Base-by-base conservation (phyloP, 1,140 invertebrate genomes). In the Patella vulgata region DNA sequence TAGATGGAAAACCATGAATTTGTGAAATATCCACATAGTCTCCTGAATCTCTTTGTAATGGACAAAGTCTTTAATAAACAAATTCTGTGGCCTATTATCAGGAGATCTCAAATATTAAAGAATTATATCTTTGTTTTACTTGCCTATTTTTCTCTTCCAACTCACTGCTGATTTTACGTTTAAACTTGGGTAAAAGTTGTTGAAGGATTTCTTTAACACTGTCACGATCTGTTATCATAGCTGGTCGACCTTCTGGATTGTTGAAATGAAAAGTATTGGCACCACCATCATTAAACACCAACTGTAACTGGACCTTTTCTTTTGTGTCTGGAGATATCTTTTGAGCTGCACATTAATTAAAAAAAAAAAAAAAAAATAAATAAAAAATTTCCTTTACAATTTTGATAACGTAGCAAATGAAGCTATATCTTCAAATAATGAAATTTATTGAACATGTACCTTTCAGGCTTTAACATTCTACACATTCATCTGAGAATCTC, bases 321-420 rank as follows among this genome's bases (percentile, higher is more conserved):
- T 99, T 99, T 11, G 94, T 95, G 78, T 96, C 96, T 0, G 97
- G 95, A 50, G 96, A 99, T 74, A 99, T 98, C 86, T 98, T 98
- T 88, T 99, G 97, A 61, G 92, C 95, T 97, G 83, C 54, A 53
- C 63, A 58, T 47, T 39, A 54, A 59, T 57, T 52, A 59, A 44
- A 1, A 44, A 23, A 21, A 4, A 48, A 25, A 6, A 21, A 48
- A 17, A 21, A 46, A 25, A n/a, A 25, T 46, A 21, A 21, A 14
- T 40, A 40, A 40, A 40, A 40, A 40, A 40, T 14, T 40, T n/a
- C n/a, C n/a, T n/a, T n/a, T n/a, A n/a, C n/a, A n/a, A n/a, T n/a
- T n/a, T n/a, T n/a, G n/a, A n/a, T n/a, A n/a, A n/a, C n/a, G n/a
- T n/a, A n/a, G n/a, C n/a, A n/a, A n/a, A n/a, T n/a, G n/a, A n/a